Conservation (phyloP, 1,140 invertebrate genomes). For the Globodera ellingtonae region DNA sequence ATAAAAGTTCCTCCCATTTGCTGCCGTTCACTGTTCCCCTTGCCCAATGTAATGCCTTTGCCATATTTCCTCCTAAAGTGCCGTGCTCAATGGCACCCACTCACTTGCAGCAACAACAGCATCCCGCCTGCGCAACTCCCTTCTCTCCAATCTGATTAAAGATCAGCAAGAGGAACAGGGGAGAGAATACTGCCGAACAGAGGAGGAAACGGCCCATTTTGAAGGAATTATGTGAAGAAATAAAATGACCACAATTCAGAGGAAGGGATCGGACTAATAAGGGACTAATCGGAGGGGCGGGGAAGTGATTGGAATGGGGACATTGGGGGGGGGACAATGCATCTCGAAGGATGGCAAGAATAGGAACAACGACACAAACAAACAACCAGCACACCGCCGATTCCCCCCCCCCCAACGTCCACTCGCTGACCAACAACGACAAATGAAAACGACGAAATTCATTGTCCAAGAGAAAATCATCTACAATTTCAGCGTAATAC, state of each 20-base stretch:
- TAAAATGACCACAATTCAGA: background rate
- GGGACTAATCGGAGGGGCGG: background rate
- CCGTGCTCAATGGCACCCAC: background rate
- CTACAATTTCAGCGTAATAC: background rate
- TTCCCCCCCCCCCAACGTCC: background rate
- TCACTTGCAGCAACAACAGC: constrained; percentile 10
- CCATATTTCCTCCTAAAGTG: no score
- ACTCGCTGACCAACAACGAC: background rate
- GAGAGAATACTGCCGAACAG: constrained; percentile 2
- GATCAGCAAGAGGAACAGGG: background rate
- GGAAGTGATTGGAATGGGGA: background rate
- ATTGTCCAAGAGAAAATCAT: background rate
- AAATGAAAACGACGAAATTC: background rate
- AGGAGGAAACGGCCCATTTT: background rate
- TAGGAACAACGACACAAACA: background rate
- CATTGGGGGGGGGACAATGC: background rate
- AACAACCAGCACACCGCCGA: background rate
- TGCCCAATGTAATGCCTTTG: no score
- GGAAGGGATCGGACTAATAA: background rate
- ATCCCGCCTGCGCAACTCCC: constrained; percentile 1
- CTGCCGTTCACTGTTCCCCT: no score
- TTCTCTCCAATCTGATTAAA: constrained; percentile 4
- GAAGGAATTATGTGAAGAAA: background rate
- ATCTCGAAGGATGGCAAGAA: background rate
- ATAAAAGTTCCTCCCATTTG: no score